Evolutionary conservation across 2,888 invertebrate species (phyloP), one percentile per base, ranked within the genome.

Genomic region (Campoplex nolae): DNA sequence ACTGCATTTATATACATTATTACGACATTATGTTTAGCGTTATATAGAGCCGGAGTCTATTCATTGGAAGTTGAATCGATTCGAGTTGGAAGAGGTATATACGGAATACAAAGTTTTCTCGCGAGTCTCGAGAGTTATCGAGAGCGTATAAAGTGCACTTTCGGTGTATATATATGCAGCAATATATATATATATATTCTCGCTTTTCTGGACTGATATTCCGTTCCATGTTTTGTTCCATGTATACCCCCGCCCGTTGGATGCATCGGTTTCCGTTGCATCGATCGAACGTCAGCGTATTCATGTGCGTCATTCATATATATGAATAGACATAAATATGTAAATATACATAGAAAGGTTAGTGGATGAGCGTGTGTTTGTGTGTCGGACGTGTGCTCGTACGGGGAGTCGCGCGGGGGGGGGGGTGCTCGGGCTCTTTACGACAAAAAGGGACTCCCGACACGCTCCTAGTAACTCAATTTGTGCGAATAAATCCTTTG

Each of bases 201-300:
- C 54, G 71, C 18, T 51, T 83, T 35, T 18, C 58, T 42, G 68
- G 74, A 62, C 65, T 76, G 67, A 76, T 74, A 71, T 77, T 67
- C 73, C n/a, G 35, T n/a, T 71, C 23, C 48, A 58, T 73, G 62
- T 80, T 48, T 62, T 62, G 48, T 56, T 11, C 58, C 65, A 70
- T 56, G 48, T 73, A 75, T 51, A 65, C 23, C 23, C 23, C 23
- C 38, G 38, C 4, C 28, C 56, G 54, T 9, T 79, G 58, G 84
- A 84, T 87, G 81, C 84, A 84, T 84, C 84, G 84, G 84, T 78
- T 87, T 84, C 75, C 84, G 77, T 87, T 87, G 35, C 81, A 87
- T 87, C 86, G 86, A 87, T 87, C 81, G 84, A 84, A 82, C 78
- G 77, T 84, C 65, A 51, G 51, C 38, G 28, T 73, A 48, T 62